Evolutionary conservation across 2,888 invertebrate genomes (phyloP).

Genomic region (Helicoverpa assulta): DNA sequence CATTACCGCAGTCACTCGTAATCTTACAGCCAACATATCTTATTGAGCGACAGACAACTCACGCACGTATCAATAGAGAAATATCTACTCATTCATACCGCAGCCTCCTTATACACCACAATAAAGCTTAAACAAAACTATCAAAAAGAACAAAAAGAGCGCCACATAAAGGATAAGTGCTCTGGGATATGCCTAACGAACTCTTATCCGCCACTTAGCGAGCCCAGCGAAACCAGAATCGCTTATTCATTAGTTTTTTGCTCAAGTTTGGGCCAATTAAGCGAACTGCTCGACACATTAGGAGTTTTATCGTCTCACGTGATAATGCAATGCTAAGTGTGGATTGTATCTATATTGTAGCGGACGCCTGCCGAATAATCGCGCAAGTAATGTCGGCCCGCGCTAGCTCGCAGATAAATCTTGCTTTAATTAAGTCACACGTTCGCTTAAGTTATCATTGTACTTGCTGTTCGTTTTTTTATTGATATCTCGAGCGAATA

Average conservation of each 20-base stretch:
- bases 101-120: slow-evolving; percentile 10
- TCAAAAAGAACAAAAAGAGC: slow-evolving; percentile 8
- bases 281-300: slow-evolving; percentile 50
- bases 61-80: slow-evolving; percentile 1
- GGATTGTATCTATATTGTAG: slow-evolving; percentile 45
- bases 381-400: slow-evolving; percentile 27
- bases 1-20: neutral
- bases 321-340: slow-evolving; percentile 52
- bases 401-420: slow-evolving; percentile 38
- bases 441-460: slow-evolving; percentile 40
- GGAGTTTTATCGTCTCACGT: slow-evolving; percentile 51
- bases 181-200: slow-evolving; percentile 52
- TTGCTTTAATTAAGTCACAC: slow-evolving; percentile 41
- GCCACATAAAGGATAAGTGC: slow-evolving; percentile 33
- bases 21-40: neutral
- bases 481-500: slow-evolving; percentile 35
- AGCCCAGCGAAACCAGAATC: slow-evolving; percentile 43
- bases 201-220: slow-evolving; percentile 41
- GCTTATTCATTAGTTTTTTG: slow-evolving; percentile 59
- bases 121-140: slow-evolving; percentile 29
- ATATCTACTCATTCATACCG: slow-evolving; percentile 12
- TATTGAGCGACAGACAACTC: neutral
- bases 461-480: slow-evolving; percentile 21
- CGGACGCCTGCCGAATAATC: slow-evolving; percentile 27
- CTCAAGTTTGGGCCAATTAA: slow-evolving; percentile 58